Base-by-base conservation (phyloP, 2,797 vertebrate genomes). In the Poeciliopsis gracilis region DNA sequence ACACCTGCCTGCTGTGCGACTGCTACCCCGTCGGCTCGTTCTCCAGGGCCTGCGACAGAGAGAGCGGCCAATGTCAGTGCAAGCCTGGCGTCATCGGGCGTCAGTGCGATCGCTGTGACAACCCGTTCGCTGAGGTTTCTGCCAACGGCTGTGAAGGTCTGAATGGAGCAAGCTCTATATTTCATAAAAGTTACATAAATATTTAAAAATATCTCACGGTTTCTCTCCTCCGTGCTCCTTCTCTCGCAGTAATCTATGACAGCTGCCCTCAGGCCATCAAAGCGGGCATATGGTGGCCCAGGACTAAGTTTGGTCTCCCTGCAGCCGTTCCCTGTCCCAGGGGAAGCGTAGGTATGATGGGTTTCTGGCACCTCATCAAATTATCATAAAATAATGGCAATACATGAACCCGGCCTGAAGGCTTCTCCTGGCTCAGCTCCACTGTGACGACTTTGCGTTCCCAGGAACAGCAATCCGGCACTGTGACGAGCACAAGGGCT, bases 41-140 rank as follows among this genome's bases (percentile, higher is more conserved):
- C 89, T 97, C 97, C 0, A 95, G 98, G 25, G 95, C 96, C 8
- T 99, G 98, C 3, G 96, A 98, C 74, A 84, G 90, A 41, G 93
- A 94, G 82, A 97, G 94, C 0, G 98, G 98, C 51, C 97, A 97
- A 92, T 99, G 98, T 38, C 97, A 95, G 66, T 99, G 98, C 89
- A 99, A 98, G 84, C 94, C 98, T 0, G 98, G 98, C 0, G 98
- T 99, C 87, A 99, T 99, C 7, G 98, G 98, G 2, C 97, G 94
- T 16, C 97, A 97, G 91, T 99, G 98, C 49, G 97, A 99, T 90
- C 97, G 86, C 87, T 99, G 98, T 12, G 98, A 99, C 92, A 99
- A 99, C 91, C 98, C 98, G 13, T 99, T 99, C 0, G 98, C 98
- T 0, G 98, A 99, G 92, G 98, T 99, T 73, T 97, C 98, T 0